Evolutionary conservation across 2,113 vertebrate genomes (phyloP), one percentile per base, ranked within the genome.

Genomic region (Tylochromis polylepis): DNA sequence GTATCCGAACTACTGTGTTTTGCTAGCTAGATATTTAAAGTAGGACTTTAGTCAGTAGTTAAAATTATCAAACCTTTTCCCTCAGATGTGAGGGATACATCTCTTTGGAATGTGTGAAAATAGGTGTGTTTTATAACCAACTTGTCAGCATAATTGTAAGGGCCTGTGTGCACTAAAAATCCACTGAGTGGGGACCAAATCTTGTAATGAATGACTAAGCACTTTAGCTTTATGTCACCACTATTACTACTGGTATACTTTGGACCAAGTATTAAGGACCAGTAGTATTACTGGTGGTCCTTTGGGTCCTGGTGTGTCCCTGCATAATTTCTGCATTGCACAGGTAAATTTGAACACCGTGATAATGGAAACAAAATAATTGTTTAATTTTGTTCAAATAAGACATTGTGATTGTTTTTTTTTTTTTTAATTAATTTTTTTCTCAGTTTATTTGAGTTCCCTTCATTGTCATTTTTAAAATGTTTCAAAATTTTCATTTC

Each of bases 21-120:
- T 55, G 51, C 84, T 87, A 57, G 85, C 91, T 75, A 84, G 92
- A 86, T 92, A 79, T 82, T 79, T 85, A 36, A 82, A 90, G 72
- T 72, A 57, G 16, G 67, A 29, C 36, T 56, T 14, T 43, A 86
- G 57, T 67, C 62, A 62, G 83, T 80, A 70, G 85, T 90, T 85
- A 49, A 49, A 72, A 88, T 72, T 57, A 49, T 57, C 46, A 86
- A 88, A 85, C 53, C 34, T 62, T 86, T 86, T 31, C 81, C 59
- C 31, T 78, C 77, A 57, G 27, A 84, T 55, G n/a, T 75, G 77
- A 85, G 87, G 20, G 89, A 88, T 65, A 57, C 41, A 29, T 51
- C 22, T 72, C 67, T 89, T 87, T 49, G 49, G 38, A 36, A 60
- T 46, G 20, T 60, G n/a, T 83, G 18, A 65, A 79, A 88, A 70